Evolutionary conservation across 2,888 invertebrate species (phyloP), one percentile per base, ranked within the genome.

Genomic region (Masnerella sp.): DNA sequence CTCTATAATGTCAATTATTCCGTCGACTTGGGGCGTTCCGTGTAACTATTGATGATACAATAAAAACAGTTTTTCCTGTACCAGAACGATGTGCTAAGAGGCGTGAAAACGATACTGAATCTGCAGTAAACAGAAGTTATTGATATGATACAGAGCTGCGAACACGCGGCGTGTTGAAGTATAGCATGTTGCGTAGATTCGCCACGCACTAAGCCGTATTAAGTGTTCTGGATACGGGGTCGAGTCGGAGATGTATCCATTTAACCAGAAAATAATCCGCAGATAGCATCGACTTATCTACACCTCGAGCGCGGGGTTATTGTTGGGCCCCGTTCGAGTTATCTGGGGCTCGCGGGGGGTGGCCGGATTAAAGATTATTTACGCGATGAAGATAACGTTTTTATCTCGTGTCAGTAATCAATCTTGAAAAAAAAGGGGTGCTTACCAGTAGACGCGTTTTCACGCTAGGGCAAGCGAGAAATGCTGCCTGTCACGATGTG

Each of bases 191-290:
- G 68, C 77, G 78, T 76, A 79, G 82, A 78, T 81, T 79, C 76
- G 78, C 77, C 75, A 74, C 75, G 77, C 69, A 72, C 72, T 78
- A 77, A 81, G 79, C 80, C 76, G 80, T 75, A 81, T 83, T 82
- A 82, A 80, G 79, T 77, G 76, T 77, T 76, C 64, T 34, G 76
- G 59, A 65, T 73, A 56, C 47, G 45, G 74, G 72, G 47, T 61
- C 40, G 71, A 68, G 30, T 62, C 73, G 62, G 76, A 79, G 80
- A 81, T 78, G 80, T 78, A 80, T 84, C 82, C 84, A 81, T 84
- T 84, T 86, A 86, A 85, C 82, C 82, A 79, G 83, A 86, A 87
- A 87, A 87, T 87, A 87, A 87, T 87, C 86, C 84, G 5, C 32
- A 62, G 82, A 84, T 83, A 81, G 75, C 64, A 83, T 82, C 83